phyloP scores from a whole-genome alignment of 2,113 vertebrate genomes.

The Protobothrops mucrosquamatus region DNA sequence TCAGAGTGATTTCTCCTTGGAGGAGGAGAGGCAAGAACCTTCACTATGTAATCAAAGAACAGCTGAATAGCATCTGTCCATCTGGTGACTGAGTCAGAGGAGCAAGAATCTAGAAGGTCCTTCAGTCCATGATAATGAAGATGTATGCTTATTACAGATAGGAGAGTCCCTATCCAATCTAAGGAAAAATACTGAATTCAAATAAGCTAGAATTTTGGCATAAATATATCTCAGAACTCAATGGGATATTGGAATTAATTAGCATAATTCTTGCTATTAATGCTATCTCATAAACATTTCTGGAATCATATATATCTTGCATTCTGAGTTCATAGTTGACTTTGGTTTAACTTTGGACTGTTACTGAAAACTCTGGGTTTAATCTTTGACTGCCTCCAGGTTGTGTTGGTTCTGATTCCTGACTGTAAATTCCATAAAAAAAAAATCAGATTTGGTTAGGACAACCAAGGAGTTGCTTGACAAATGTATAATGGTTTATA shows the following conservation, averaged over 20 bases:
- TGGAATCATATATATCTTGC: not conserved
- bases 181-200: not conserved
- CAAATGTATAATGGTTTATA: not conserved
- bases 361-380: not conserved
- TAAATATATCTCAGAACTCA: not conserved
- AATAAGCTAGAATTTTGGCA: not conserved
- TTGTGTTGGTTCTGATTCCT: not conserved
- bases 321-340: not conserved
- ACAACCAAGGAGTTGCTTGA: not conserved
- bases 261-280: not conserved
- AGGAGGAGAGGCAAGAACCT: not conserved
- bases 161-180: not conserved
- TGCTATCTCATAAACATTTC: not conserved
- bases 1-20: not conserved
- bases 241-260: not conserved
- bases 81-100: not conserved
- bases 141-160: not conserved
- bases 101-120: not conserved
- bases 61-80: not conserved
- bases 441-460: not conserved
- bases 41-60: not conserved
- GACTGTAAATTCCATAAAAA: not conserved
- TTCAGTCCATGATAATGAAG: not conserved
- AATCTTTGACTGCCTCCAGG: not conserved
- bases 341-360: not conserved